Evolutionary conservation across 2,888 invertebrate species (phyloP).

Genomic region (Ophraella communa): DNA sequence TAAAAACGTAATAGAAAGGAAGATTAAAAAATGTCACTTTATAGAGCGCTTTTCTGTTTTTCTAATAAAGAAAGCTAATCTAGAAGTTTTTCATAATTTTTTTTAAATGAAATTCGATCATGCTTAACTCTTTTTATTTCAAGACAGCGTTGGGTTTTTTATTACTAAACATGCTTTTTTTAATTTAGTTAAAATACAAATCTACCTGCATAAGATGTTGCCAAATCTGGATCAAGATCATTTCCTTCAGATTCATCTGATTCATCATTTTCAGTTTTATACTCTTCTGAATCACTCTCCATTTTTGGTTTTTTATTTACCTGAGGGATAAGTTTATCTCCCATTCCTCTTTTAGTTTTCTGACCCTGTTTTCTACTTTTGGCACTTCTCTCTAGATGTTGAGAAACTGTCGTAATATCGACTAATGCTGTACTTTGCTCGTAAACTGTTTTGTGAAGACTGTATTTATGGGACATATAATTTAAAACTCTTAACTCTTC

Average conservation of each 20-base stretch:
- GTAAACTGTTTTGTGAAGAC: constrained; percentile 14
- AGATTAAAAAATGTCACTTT: neutral
- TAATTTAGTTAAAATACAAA: neutral
- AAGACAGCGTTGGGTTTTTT: too few species aligned
- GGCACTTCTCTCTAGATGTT: constrained; percentile 5
- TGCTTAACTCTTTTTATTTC: too few species aligned
- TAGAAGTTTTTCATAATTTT: too few species aligned
- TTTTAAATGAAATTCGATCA: too few species aligned
- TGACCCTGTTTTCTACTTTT: neutral
- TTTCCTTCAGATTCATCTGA: neutral
- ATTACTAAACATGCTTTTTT: neutral
- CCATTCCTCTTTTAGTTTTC: neutral
- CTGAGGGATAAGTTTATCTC: neutral
- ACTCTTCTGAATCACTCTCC: neutral
- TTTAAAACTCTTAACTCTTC: neutral
- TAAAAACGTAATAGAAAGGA: neutral
- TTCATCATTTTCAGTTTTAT: neutral
- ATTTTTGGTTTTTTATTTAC: neutral
- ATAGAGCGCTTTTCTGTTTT: neutral
- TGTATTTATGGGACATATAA: constrained; percentile 20
- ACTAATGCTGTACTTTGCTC: constrained; percentile 15
- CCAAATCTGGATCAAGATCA: neutral
- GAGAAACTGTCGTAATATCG: constrained; percentile 14
- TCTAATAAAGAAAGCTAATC: too few species aligned
- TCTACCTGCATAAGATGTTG: neutral